Percentiles rank a stretch among this genome's conserved stretches.
Conservation (phyloP, 2,888 invertebrate species). For the Trissoscelio sp. region DNA sequence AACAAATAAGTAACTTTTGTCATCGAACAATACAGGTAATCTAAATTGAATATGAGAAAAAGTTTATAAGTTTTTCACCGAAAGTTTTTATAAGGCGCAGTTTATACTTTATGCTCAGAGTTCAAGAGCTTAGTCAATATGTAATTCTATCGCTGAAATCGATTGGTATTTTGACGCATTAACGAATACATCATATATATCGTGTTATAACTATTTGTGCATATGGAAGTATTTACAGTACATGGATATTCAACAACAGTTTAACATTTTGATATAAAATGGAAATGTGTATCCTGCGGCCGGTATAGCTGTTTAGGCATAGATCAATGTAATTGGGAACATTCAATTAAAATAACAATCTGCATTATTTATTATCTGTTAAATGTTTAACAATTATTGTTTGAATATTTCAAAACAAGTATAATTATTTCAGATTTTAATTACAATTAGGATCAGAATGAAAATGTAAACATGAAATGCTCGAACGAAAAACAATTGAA, state of each 20-base stretch:
- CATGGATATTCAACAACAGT: conserved; percentile 34
- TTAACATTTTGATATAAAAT: conserved; percentile 7
- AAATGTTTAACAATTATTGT: too few relatives aligned
- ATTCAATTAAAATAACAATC: too few relatives aligned
- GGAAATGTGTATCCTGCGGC: neutral
- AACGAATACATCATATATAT: conserved; percentile 29
- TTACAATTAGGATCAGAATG: too few relatives aligned
- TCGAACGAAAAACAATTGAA: too few relatives aligned
- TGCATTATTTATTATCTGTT: too few relatives aligned
- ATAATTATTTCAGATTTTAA: too few relatives aligned
- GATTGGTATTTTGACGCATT: conserved; percentile 10
- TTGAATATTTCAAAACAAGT: too few relatives aligned
- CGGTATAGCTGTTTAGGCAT: neutral
- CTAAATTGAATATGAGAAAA: too few relatives aligned
- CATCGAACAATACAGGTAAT: too few relatives aligned
- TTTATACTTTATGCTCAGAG: conserved; percentile 39
- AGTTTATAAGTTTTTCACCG: conserved; percentile 10
- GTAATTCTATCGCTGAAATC: conserved; percentile 8
- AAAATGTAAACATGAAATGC: too few relatives aligned
- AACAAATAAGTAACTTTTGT: too few relatives aligned
- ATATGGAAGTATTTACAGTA: conserved; percentile 27
- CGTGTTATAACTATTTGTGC: conserved; percentile 19
- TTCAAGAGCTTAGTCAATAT: conserved; percentile 56
- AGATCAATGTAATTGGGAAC: too few relatives aligned
- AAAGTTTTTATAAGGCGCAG: conserved; percentile 49